Evolutionary conservation across 2,797 vertebrate genomes (phyloP), one percentile per base, ranked within the genome.

Genomic region (Nothura maculosa): DNA sequence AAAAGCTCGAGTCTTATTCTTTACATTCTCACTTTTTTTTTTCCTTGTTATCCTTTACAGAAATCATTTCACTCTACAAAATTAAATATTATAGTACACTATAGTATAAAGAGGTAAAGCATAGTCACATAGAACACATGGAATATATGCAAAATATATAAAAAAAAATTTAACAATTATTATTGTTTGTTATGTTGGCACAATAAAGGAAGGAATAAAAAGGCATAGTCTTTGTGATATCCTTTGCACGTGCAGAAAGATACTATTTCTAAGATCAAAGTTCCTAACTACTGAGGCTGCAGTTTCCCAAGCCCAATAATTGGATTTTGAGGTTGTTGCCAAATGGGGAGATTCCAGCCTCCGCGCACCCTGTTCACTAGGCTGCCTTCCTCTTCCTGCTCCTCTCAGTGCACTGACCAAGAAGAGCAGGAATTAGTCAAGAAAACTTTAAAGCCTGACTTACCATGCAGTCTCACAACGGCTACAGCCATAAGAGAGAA

Each of bases 301-400:
- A 76, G 47, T 24, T 82, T 82, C 68, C 57, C 55, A 40, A 34
- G 76, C 38, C 57, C 58, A 64, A 1, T 8, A 54, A 3, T 36
- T 60, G 27, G 52, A 55, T 45, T 61, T 3, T 8, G 7, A 63
- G 61, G 77, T 54, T 62, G 43, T 10, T 76, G 77, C 83, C 70
- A 87, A 27, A 30, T 12, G 55, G 82, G 77, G 66, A 85, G 76
- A 82, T 77, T 89, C 74, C 81, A 85, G 75, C 25, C 60, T 45
- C 81, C 27, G 52, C 43, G 42, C 81, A 82, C 69, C 36, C 69
- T 25, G 34, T 28, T 58, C 57, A 34, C 17, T 3, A 54, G 27
- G n/a, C 4, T 34, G 32, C n/a, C 42, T 66, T 57, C 42, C 47
- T 58, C 70, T 42, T 57, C 42, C 45, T 58, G 48, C 66, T 75